Percentiles rank a stretch among this genome's conserved stretches.
These are phyloP conservation scores for Podarcis siculus DNA, from an alignment of 2,797 vertebrate species.

Conservation along the genomic window DNA sequence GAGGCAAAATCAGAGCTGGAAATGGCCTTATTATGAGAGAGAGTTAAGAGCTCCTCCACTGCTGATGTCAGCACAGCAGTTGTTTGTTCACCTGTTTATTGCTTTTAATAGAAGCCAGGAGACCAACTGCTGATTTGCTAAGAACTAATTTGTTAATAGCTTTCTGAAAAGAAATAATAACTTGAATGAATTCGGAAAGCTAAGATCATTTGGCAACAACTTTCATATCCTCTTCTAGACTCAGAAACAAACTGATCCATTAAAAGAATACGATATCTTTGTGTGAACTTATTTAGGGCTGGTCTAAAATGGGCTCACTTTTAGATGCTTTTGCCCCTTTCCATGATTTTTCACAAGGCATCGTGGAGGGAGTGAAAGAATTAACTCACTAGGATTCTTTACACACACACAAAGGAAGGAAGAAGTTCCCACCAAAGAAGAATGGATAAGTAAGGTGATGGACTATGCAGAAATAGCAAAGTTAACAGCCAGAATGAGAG, in stretches of 20 bases:
- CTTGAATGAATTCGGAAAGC: constrained; percentile 20
- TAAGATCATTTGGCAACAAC: constrained; percentile 20
- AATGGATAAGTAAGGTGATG: too few species aligned
- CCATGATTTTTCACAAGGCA: neutral
- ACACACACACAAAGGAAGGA: too few species aligned
- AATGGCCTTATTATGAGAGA: neutral
- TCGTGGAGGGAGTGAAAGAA: neutral
- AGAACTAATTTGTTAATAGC: constrained; percentile 28
- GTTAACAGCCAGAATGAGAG: too few species aligned
- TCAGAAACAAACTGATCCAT: constrained; percentile 22
- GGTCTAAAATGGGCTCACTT: neutral
- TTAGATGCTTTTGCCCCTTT: neutral
- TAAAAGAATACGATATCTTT: neutral
- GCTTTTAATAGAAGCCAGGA: constrained; percentile 24
- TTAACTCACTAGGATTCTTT: neutral
- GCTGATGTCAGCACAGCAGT: neutral
- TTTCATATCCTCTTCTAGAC: constrained; percentile 23
- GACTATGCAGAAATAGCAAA: too few species aligned
- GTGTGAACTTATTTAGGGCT: neutral
- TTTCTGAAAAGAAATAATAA: constrained; percentile 26
- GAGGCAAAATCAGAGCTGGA: neutral
- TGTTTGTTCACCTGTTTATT: neutral
- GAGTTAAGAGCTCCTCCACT: neutral
- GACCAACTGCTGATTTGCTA: constrained; percentile 21
- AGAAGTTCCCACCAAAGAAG: too few species aligned